Conservation (phyloP, 2,888 invertebrate species). For the Biston betularia region DNA sequence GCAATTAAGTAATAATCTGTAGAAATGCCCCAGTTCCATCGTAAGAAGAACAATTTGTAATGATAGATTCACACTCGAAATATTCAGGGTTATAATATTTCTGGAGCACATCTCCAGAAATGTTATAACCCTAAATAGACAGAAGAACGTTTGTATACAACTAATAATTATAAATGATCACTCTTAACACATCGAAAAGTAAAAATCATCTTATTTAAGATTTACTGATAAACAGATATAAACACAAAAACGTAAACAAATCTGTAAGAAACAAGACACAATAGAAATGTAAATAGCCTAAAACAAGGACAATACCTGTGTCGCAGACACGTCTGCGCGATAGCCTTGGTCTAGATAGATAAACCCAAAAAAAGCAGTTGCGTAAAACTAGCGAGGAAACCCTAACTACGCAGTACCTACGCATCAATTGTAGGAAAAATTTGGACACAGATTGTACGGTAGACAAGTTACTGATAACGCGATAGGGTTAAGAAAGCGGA, state of each 20-base stretch:
- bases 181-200: too few relatives aligned
- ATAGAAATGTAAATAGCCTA: constrained; percentile 6
- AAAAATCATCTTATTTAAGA: too few relatives aligned
- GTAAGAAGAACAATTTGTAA: too few relatives aligned
- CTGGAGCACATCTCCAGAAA: too few relatives aligned
- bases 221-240: background rate
- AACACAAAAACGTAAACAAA: background rate
- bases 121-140: too few relatives aligned
- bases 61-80: too few relatives aligned
- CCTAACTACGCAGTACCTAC: constrained; percentile 24
- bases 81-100: too few relatives aligned
- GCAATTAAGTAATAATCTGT: too few relatives aligned
- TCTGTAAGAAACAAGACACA: background rate
- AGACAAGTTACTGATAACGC: background rate
- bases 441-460: constrained; percentile 8
- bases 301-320: constrained; percentile 1
- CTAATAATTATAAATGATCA: too few relatives aligned
- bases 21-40: too few relatives aligned
- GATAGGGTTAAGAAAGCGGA: constrained; percentile 14
- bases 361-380: constrained; percentile 23
- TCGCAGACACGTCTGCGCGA: constrained; percentile 37
- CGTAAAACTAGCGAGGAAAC: constrained; percentile 11
- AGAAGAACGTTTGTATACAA: too few relatives aligned
- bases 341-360: constrained; percentile 52
- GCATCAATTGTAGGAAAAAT: constrained; percentile 22